Evolutionary conservation across 2,888 invertebrate species (phyloP), one percentile per base, ranked within the genome.

Genomic region (Xylophagus ater): DNA sequence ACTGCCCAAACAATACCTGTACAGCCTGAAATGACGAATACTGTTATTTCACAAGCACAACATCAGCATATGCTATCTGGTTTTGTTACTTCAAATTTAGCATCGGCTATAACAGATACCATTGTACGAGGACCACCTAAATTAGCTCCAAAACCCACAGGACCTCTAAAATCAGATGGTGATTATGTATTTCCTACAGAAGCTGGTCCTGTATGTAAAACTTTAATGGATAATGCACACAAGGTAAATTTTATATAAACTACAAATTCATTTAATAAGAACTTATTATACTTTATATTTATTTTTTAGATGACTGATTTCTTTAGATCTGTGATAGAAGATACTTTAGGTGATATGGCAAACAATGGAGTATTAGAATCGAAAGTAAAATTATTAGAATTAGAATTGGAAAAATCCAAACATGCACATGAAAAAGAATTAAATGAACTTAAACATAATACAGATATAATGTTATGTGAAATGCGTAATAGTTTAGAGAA

Each of bases 341-440:
- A 83, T 40, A 72, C 77, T 0, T 51, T 81, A 20, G 69, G 70
- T 36, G 79, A 78, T 53, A 52, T 82, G 48, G 71, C 76, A 1
- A 69, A 69, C 20, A 68, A 70, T 2, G 60, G 64, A 2, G 64
- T 63, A 37, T 29, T 54, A 13, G 74, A 77, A 53, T 74, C 81
- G 0, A 71, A 73, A 25, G 61, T 78, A 37, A 69, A 76, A 17
- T 58, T 68, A 4, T 58, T 84, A 4, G 72, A 74, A 49, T 55
- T 80, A 47, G 81, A 84, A 60, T 65, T 83, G 34, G 86, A 87
- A 53, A 74, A 75, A 34, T 58, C 74, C 45, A 72, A 73, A 48
- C 81, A 83, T 74, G 69, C 71, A 28, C 81, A 87, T 51, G 71
- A 76, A 41, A 78, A 84, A 49, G 81, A 87, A 61, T 53, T 88